Base-by-base conservation (phyloP, 1,140 invertebrate species). In the Chlorops oryzae region DNA sequence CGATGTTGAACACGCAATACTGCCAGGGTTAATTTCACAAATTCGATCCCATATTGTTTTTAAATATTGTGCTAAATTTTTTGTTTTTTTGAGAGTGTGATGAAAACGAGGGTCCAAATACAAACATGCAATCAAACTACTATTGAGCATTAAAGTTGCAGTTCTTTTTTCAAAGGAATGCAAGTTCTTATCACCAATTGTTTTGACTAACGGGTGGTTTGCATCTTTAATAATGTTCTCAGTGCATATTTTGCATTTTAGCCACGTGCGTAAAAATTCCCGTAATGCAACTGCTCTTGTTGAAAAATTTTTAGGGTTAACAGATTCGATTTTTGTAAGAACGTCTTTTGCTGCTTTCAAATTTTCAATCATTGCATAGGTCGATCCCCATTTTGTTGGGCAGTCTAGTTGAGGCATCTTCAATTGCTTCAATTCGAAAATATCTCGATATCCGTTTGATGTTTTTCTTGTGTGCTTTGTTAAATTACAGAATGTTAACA, bases 51-150 rank as follows among this genome's bases (percentile, higher is more conserved):
- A 51, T 18, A 53, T 28, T 3, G 22, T 24, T 40, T 54, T 50
- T 25, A 50, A 39, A 37, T 32, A 44, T 13, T 17, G 10, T 25
- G 27, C 25, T 5, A 25, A 4, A 1, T 28, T 43, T 35, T 54
- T 44, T 54, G 23, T 21, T 13, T 13, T 41, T 37, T 15, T 25
- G 24, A 52, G 13, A 38, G 20, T 54, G 25, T 54, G 42, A 25
- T 48, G 39, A 18, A 53, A 53, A n/a, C 51, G 44, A 22, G 50
- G 50, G 41, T 52, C 50, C 50, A 52, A 46, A 52, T 37, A 52
- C 37, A 52, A 40, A 32, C 50, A 35, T 18, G 37, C 37, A 46
- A 21, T 34, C 13, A 39, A 6, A 15, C 6, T 7, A 15, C 20
- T 39, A 15, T 39, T 32, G n/a, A 9, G 7, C n/a, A 32, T 9